phyloP scores from a whole-genome alignment of 2,113 vertebrate species.

The Rhinichthys klamathensis region DNA sequence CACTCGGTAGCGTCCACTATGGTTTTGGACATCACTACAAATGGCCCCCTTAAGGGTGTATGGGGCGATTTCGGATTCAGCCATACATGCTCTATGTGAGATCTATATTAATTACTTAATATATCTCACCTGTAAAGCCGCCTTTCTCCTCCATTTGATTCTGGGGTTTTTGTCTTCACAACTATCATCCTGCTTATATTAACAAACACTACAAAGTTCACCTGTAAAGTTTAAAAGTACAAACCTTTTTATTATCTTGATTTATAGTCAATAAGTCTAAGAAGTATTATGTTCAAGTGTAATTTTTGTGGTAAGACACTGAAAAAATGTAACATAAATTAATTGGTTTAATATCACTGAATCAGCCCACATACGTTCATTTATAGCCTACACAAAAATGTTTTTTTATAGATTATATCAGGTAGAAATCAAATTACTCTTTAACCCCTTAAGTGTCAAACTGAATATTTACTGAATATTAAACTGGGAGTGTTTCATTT shows the following conservation, averaged over 20 bases:
- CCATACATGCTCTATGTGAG: too few relatives aligned
- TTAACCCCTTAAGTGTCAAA: too few relatives aligned
- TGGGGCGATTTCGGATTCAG: too few relatives aligned
- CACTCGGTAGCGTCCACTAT: too few relatives aligned
- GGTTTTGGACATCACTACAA: too few relatives aligned
- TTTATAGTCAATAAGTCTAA: background rate
- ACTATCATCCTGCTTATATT: constrained; percentile 75
- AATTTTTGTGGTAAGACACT: too few relatives aligned
- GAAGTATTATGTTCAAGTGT: background rate
- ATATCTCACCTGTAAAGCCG: constrained; percentile 69
- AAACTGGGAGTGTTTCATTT: background rate
- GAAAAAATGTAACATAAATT: background rate
- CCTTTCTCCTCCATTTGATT: constrained; percentile 64
- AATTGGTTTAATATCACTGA: background rate
- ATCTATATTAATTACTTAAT: background rate
- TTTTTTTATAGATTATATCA: too few relatives aligned
- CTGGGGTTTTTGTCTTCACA: constrained; percentile 70
- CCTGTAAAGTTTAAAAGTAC: constrained; percentile 38
- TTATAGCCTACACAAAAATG: background rate
- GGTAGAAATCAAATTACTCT: too few relatives aligned
- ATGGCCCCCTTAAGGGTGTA: too few relatives aligned
- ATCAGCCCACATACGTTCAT: background rate
- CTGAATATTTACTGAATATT: background rate
- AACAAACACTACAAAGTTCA: constrained; percentile 78
- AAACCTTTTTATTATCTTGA: background rate